These are phyloP conservation scores for Sardinella longiceps DNA, from an alignment of 2,797 vertebrate genomes.

Conservation along the genomic window DNA sequence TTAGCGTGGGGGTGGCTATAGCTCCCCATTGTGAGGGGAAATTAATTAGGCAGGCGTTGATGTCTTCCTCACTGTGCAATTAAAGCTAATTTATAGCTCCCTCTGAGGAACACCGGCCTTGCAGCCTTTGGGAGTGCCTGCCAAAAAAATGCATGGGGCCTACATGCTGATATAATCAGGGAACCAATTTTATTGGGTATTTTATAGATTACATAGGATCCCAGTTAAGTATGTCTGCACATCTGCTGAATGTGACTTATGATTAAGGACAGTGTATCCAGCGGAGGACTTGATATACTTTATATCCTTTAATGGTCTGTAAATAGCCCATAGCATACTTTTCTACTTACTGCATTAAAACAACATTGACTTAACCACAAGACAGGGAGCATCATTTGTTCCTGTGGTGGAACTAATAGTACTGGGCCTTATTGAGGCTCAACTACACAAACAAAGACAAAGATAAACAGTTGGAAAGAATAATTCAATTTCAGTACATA, in stretches of 20 bases:
- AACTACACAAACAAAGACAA: neutral
- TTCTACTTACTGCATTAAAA: neutral
- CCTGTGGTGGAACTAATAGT: neutral
- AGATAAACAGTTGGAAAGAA: neutral
- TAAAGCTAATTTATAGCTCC: slow-evolving; percentile 38
- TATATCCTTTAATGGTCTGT: neutral
- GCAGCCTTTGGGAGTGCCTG: slow-evolving; percentile 17
- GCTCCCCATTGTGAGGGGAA: slow-evolving; percentile 31
- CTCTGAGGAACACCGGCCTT: slow-evolving; percentile 24
- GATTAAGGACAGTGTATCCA: neutral
- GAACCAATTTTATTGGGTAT: neutral
- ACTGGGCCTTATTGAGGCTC: neutral
- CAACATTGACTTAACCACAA: neutral
- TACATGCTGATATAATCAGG: neutral
- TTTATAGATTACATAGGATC: neutral
- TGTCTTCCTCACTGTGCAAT: slow-evolving; percentile 30
- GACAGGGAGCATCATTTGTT: neutral
- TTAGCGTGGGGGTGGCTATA: slow-evolving; percentile 29
- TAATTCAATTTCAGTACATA: neutral
- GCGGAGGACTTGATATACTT: neutral
- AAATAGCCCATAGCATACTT: neutral
- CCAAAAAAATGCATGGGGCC: neutral
- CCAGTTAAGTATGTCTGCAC: neutral
- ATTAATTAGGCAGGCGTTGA: slow-evolving; percentile 37
- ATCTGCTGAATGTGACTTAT: neutral